These are phyloP conservation scores for Xylota sylvarum DNA, from an alignment of 2,888 invertebrate genomes.

Conservation along the genomic window DNA sequence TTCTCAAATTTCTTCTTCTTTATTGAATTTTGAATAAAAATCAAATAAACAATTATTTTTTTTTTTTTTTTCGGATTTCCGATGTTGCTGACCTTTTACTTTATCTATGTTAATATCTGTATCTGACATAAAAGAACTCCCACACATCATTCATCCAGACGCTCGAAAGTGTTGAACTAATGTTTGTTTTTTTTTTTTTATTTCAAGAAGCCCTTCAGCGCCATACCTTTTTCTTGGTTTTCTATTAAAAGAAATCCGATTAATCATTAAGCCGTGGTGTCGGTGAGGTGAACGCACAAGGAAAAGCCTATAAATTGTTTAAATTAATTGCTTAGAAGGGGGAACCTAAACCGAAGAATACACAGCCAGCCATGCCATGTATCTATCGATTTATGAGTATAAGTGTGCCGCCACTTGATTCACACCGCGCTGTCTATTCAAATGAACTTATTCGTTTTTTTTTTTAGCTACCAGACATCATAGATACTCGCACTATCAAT, in stretches of 20 bases:
- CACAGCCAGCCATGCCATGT: not conserved
- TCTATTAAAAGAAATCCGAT: slow-evolving; percentile 40
- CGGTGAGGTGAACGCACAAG: not conserved
- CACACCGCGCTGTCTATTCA: slow-evolving; percentile 16
- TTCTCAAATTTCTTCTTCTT: not conserved
- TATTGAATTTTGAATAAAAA: slow-evolving; percentile 9
- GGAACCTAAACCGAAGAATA: slow-evolving; percentile 4
- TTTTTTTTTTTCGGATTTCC: not conserved
- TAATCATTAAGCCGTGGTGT: slow-evolving; percentile 17
- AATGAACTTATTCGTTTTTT: slow-evolving; percentile 13
- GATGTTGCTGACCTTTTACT: slow-evolving; percentile 46
- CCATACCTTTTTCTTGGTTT: slow-evolving; percentile 1
- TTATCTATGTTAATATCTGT: not conserved
- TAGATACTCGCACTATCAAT: not conserved
- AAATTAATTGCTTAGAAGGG: slow-evolving; percentile 20
- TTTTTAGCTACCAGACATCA: not conserved
- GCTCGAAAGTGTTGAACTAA: not conserved
- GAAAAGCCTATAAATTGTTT: slow-evolving; percentile 14
- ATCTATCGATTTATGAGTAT: slow-evolving; percentile 34
- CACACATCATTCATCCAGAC: slow-evolving; percentile 19
- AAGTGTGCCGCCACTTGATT: slow-evolving; percentile 27
- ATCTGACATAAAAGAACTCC: not conserved
- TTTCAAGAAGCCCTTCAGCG: slow-evolving; percentile 46
- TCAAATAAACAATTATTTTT: slow-evolving; percentile 20
- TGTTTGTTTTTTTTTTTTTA: slow-evolving; percentile 19